Evolutionary conservation across 2,888 invertebrate genomes (phyloP), one percentile per base, ranked within the genome.

Genomic region (Coleophora deauratella): DNA sequence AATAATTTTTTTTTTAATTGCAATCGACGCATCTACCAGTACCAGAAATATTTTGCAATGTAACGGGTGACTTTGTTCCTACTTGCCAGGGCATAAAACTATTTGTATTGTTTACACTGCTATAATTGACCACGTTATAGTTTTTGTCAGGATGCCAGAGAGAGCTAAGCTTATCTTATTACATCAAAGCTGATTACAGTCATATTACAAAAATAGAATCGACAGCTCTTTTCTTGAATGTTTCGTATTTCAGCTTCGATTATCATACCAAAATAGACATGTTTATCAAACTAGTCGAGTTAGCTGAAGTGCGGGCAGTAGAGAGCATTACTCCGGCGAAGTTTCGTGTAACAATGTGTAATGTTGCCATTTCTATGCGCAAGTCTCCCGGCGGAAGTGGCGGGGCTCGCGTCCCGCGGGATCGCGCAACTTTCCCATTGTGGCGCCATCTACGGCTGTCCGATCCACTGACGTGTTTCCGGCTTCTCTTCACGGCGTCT

Each of bases 291-390:
- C 63, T 59, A 54, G 63, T 58, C 54, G 60, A 60, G 68, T 71
- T 68, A 70, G 69, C 66, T 72, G 72, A 71, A 75, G 74, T 72
- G 71, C 67, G 63, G 59, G 59, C 55, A 61, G 62, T 66, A 64
- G 68, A 74, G 76, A 67, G 75, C 69, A 79, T 77, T 78, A 74
- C 61, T 67, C 71, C 66, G 63, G 59, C 61, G 78, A 85, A 84
- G 72, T 84, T 84, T 82, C 70, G 68, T 65, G 64, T 79, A 77
- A 84, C 81, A 84, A 84, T 80, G 66, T 68, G 57, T 85, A 85
- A 85, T 85, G 73, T 69, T 76, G 80, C 81, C 77, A 82, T 85
- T 84, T 80, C 68, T 85, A 85, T 85, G 85, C 85, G 76, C 52
- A 65, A 63, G 68, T 66, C 66, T 71, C 70, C 69, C 67, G 59